Evolutionary conservation across 2,797 vertebrate species (phyloP).

Genomic region (Enteromius radiatus): DNA sequence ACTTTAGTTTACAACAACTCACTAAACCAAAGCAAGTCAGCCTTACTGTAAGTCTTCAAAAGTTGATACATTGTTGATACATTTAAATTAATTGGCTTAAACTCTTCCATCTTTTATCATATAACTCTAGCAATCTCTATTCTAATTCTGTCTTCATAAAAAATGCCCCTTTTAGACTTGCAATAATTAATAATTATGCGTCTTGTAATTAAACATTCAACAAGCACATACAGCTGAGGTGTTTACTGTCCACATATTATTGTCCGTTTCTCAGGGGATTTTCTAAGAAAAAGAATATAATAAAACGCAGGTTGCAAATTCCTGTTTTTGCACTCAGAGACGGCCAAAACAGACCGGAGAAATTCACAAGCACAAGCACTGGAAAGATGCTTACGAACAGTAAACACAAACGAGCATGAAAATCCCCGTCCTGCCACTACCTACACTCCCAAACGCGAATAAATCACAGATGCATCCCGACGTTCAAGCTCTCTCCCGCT

Average conservation of each 20-base stretch:
- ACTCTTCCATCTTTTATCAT: too few relatives aligned
- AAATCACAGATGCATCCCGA: conserved; percentile 32
- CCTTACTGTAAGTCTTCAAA: background rate
- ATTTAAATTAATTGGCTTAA: background rate
- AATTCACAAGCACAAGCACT: conserved; percentile 12
- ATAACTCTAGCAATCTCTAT: too few relatives aligned
- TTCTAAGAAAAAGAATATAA: conserved; percentile 12
- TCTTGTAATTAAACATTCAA: background rate
- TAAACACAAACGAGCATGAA: conserved; percentile 36
- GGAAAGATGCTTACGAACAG: conserved; percentile 34
- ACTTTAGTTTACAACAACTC: background rate
- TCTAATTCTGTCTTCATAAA: too few relatives aligned
- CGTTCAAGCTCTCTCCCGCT: conserved; percentile 27
- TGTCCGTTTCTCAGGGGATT: background rate
- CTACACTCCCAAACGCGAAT: conserved; percentile 21
- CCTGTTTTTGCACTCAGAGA: conserved; percentile 10
- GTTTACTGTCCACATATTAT: background rate
- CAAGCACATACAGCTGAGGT: conserved; percentile 14
- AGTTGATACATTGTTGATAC: background rate
- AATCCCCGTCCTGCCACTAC: conserved; percentile 32
- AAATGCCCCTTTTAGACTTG: too few relatives aligned
- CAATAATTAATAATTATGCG: too few relatives aligned
- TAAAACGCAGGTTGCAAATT: conserved; percentile 8
- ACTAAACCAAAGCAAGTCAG: background rate
- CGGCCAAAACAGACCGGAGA: conserved; percentile 5